phyloP scores from a whole-genome alignment of 2,888 invertebrate genomes.

The Andrena bicolor region DNA sequence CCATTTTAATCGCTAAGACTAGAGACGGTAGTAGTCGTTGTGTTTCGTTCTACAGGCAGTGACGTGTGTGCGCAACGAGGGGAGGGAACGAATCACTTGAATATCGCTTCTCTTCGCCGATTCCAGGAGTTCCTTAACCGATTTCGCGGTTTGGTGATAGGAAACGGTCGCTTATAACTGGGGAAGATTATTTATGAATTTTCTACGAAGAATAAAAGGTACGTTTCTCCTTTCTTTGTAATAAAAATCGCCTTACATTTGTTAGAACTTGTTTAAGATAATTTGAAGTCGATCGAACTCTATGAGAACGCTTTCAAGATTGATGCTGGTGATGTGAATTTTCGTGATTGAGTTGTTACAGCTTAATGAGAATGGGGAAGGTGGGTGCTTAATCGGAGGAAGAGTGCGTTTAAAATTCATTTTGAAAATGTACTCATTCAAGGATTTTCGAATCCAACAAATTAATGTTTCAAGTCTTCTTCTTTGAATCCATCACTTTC shows the following conservation, averaged over 20 bases:
- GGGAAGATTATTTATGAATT: background rate
- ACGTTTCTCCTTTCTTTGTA: background rate
- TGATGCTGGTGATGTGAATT: no score
- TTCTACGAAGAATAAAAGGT: background rate
- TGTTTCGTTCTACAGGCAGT: constrained; percentile 75
- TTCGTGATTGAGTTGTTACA: background rate
- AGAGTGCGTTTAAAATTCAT: no score
- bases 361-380: background rate
- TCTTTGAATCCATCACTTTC: background rate
- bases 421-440: background rate
- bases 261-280: background rate
- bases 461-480: background rate
- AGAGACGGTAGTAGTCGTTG: constrained; percentile 81
- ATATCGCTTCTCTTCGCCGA: background rate
- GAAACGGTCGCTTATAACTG: background rate
- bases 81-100: constrained; percentile 16
- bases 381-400: no score
- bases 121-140: background rate
- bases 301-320: background rate
- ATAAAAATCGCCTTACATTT: background rate
- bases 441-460: no score
- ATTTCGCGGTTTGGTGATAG: background rate
- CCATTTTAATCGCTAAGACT: constrained; percentile 74
- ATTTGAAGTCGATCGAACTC: background rate
- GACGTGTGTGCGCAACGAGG: constrained; percentile 53